Percentiles rank a stretch among this genome's conserved stretches.
Conservation (phyloP, 2,888 invertebrate genomes). For the Xestia c-nigrum region DNA sequence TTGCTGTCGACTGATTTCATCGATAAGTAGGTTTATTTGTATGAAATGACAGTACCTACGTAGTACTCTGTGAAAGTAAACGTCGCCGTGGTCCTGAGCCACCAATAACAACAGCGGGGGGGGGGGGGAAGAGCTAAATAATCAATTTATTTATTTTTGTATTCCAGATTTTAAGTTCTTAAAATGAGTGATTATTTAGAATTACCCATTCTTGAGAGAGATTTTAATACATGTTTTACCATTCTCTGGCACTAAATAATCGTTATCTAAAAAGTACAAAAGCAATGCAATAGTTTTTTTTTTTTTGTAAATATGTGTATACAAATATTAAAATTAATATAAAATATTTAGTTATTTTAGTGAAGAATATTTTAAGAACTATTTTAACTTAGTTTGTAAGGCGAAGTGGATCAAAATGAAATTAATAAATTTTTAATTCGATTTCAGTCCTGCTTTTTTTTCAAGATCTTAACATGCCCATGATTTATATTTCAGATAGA, state of each 20-base stretch:
- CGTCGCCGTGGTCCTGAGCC: not conserved
- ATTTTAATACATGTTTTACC: constrained; percentile 60
- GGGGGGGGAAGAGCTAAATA: constrained; percentile 35
- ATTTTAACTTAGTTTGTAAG: constrained; percentile 77
- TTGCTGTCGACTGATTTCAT: constrained; percentile 11
- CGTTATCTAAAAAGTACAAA: constrained; percentile 71
- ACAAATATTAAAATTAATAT: constrained; percentile 82
- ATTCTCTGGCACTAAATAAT: constrained; percentile 58
- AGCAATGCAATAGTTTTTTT: constrained; percentile 80
- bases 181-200: constrained; percentile 36
- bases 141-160: constrained; percentile 66
- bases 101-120: not conserved
- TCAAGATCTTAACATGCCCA: not conserved
- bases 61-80: not conserved
- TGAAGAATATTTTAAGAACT: constrained; percentile 68
- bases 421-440: constrained; percentile 79
- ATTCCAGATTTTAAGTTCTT: constrained; percentile 54
- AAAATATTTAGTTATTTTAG: constrained; percentile 68
- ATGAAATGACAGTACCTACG: not conserved
- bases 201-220: constrained; percentile 54
- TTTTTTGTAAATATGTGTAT: constrained; percentile 89
- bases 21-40: constrained; percentile 1
- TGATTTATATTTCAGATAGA: not conserved
- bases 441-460: constrained; percentile 53
- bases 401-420: constrained; percentile 76